phyloP scores from a whole-genome alignment of 2,113 vertebrate species.

The Xenotilapia flavipinnis region DNA sequence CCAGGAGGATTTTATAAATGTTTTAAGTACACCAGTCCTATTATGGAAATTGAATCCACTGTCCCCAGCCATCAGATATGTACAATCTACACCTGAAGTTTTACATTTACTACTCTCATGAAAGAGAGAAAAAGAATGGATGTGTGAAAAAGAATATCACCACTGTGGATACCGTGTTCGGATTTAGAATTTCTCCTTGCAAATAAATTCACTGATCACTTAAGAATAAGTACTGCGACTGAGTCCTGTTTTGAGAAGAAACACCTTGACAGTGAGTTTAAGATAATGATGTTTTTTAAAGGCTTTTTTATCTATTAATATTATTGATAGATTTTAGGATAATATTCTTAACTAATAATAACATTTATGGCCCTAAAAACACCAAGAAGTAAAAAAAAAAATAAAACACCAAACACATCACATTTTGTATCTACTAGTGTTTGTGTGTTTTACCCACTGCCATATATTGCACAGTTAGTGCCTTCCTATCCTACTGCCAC shows the following conservation, averaged over 20 bases:
- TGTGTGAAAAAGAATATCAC: not conserved
- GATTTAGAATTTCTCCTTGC: not conserved
- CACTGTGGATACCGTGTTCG: not conserved
- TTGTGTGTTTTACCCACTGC: not conserved
- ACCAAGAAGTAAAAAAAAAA: fast-evolving
- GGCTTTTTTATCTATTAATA: not conserved
- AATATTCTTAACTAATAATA: not conserved
- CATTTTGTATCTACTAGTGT: not conserved
- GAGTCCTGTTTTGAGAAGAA: not conserved
- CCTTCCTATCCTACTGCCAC: not conserved
- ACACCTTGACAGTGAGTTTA: not conserved
- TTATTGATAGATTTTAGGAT: not conserved
- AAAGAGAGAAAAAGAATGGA: not conserved
- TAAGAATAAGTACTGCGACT: not conserved
- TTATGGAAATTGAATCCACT: not conserved
- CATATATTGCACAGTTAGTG: not conserved
- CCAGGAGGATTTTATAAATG: not conserved
- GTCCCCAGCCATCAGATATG: not conserved
- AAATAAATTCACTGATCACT: not conserved
- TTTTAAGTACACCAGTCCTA: not conserved
- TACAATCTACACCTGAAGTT: not conserved
- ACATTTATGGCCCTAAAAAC: not conserved
- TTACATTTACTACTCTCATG: fast-evolving
- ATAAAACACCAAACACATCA: not conserved
- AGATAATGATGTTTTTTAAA: not conserved